Evolutionary conservation across 2,888 invertebrate species (phyloP), one percentile per base, ranked within the genome.

Genomic region (Zygogramma bicolorata): DNA sequence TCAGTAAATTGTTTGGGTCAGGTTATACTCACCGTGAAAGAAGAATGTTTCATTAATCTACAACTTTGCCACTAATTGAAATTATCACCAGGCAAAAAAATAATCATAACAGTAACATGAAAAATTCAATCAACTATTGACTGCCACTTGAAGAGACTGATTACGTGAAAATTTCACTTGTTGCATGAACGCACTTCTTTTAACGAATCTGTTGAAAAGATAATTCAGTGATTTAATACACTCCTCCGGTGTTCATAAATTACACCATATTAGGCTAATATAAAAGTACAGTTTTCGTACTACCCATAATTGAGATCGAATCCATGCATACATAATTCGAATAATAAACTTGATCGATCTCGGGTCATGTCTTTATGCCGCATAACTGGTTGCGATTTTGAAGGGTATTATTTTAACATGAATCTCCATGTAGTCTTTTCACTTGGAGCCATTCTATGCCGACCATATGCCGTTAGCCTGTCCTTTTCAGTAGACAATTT

Each of bases 271-370:
- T 53, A 27, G 53, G 53, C 27, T 53, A 27, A 53, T 53, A 25
- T 25, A 62, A 62, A 42, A 22, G 22, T 46, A 46, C 22, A 42
- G 62, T 40, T 62, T 62, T 62, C 42, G 27, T 42, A 40, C 15
- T 62, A 29, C 27, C 62, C 62, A 62, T 62, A 62, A 62, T 62
- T 62, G 62, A 42, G 53, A 49, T 53, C 7, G 29, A 70, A 65
- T 53, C 65, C 68, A 62, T 68, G 67, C 68, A 67, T 70, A 38
- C 38, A 68, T 62, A 68, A 75, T 70, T 59, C 58, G 59, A 53
- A 60, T 62, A 63, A 71, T 65, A 63, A 68, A 58, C 58, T 57
- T 68, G 67, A 73, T 68, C 65, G 65, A 62, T 65, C 53, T 46
- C 53, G 53, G 20, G 18, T 34, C 67, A 31, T 60, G 60, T 49